Percentiles rank a stretch among this genome's conserved stretches.
Evolutionary conservation across 2,113 vertebrate species (phyloP).

Genomic region (Stegostoma tigrinum): DNA sequence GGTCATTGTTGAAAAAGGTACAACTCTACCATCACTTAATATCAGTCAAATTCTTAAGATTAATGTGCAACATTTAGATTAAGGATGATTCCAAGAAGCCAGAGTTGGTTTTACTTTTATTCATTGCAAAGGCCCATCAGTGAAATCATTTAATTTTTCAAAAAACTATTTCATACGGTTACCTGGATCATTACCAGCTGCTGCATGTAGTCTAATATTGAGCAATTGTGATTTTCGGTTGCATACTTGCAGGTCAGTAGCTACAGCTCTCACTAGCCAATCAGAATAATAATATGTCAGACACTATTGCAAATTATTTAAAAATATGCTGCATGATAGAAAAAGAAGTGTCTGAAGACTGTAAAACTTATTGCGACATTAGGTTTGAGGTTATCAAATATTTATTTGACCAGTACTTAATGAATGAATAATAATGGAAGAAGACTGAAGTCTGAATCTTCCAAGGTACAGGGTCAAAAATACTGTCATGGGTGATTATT

Average conservation of each 20-base stretch:
- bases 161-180: too few species aligned
- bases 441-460: background rate
- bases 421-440: conserved; percentile 1
- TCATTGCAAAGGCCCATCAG: background rate
- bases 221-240: background rate
- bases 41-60: background rate
- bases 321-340: background rate
- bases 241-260: background rate
- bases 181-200: background rate
- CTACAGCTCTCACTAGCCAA: background rate
- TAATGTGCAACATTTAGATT: background rate
- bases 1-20: background rate
- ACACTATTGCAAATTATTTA: background rate
- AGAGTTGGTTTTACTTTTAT: background rate
- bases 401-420: background rate
- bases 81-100: background rate
- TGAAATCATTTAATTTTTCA: background rate
- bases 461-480: background rate
- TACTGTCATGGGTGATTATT: background rate
- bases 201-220: background rate
- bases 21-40: too few species aligned
- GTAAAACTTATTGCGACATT: background rate
- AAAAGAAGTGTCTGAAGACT: background rate
- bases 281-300: background rate
- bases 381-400: background rate